phyloP scores from a whole-genome alignment of 2,888 invertebrate species.

The Hemaris fuciformis region DNA sequence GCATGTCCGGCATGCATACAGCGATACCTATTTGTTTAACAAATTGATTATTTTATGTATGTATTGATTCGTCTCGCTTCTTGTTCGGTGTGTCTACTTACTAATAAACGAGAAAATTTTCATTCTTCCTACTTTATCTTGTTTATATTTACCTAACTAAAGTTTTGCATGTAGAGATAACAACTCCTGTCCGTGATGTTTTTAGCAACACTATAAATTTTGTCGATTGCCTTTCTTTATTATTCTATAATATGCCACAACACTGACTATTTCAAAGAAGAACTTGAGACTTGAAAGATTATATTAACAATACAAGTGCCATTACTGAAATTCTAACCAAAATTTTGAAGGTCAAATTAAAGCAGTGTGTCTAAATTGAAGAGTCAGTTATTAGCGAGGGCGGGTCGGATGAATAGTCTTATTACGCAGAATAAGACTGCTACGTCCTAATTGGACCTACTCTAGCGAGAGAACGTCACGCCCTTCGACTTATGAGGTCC shows the following conservation, averaged over 20 bases:
- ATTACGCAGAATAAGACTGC: constrained; percentile 2
- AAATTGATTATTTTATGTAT: constrained; percentile 7
- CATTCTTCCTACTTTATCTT: background rate
- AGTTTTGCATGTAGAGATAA: too few relatives aligned
- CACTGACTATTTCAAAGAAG: background rate
- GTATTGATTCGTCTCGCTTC: background rate
- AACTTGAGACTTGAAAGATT: background rate
- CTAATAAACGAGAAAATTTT: background rate
- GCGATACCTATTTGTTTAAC: constrained; percentile 7
- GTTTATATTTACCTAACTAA: too few relatives aligned
- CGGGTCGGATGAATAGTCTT: background rate
- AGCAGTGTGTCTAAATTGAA: too few relatives aligned
- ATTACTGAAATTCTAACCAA: background rate
- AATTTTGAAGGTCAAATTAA: background rate
- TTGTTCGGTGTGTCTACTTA: background rate
- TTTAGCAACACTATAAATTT: too few relatives aligned
- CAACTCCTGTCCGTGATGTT: too few relatives aligned
- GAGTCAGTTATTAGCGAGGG: background rate
- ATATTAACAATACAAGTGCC: background rate
- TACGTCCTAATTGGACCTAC: background rate
- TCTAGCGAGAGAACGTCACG: background rate
- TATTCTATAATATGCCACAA: too few relatives aligned
- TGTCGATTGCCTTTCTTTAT: too few relatives aligned
- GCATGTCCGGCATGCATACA: constrained; percentile 8
- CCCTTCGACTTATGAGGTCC: constrained; percentile 7